Evolutionary conservation across 2,888 invertebrate genomes (phyloP), one percentile per base, ranked within the genome.

Genomic region (Parnassius orleans): DNA sequence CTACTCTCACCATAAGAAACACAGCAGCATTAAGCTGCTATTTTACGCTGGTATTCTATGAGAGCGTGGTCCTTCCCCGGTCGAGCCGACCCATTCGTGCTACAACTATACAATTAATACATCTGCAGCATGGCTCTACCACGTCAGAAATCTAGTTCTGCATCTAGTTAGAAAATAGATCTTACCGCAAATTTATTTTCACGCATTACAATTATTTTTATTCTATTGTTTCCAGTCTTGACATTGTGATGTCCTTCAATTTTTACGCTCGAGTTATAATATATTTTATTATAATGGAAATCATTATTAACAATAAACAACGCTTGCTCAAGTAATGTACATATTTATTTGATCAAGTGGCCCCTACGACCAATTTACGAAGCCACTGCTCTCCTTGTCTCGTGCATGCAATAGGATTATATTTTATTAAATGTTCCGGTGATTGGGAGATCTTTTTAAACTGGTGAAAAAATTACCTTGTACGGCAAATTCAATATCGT

Each of bases 281-380:
- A 9, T 53, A 41, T 59, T 55, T 48, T 19, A 46, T 52, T 46
- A n/a, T 53, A 44, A 15, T 48, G 48, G 9, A 14, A 48, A 48
- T 48, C 10, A 14, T 48, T 14, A 24, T 24, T 24, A 24, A 33
- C 33, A 14, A 10, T 53, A 19, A 42, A 43, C 15, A 44, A n/a
- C 11, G 9, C 5, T 2, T 46, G 33, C 46, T 46, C 24, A 59
- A 24, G 52, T 44, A 43, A 47, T 11, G 12, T 9, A 24, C 44
- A 2, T 41, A n/a, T 41, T 43, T 50, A 15, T 60, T 54, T 60
- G 43, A 60, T 50, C 50, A 60, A 50, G 43, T 60, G 53, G 11
- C 43, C n/a, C 19, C 24, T 48, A 9, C 5, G 3, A 54, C 54
- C 60, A 50, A 50, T 54, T 60, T 10, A 60, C 42, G 14, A 42